These are phyloP conservation scores for Zaprionus nigranus DNA, from an alignment of 1,140 invertebrate genomes.

Conservation along the genomic window DNA sequence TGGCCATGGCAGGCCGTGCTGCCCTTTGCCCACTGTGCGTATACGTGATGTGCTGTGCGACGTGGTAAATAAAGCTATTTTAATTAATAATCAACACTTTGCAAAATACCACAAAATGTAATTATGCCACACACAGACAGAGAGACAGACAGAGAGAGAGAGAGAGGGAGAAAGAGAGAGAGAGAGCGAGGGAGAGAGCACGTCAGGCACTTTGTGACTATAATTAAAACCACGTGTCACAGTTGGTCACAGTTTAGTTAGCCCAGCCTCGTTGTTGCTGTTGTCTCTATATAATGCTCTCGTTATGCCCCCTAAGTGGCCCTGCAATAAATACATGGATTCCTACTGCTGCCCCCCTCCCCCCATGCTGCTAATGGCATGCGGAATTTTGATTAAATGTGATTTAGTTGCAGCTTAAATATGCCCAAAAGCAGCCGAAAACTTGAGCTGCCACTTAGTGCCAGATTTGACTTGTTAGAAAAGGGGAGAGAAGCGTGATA, in stretches of 20 bases:
- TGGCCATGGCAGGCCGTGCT: background rate
- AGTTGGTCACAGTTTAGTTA: slow-evolving; percentile 74
- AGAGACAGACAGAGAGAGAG: slow-evolving; percentile 16
- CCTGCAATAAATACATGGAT: slow-evolving; percentile 34
- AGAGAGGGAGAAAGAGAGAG: no score
- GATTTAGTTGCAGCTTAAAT: slow-evolving; percentile 23
- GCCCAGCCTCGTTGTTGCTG: slow-evolving; percentile 37
- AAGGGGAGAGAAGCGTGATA: background rate
- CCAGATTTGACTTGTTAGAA: background rate
- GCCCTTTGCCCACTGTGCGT: slow-evolving; percentile 30
- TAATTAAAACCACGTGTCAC: slow-evolving; percentile 82
- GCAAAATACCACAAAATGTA: slow-evolving; percentile 78
- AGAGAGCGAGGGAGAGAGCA: no score
- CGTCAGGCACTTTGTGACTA: slow-evolving; percentile 50
- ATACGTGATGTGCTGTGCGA: slow-evolving; percentile 6
- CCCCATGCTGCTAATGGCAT: slow-evolving; percentile 26
- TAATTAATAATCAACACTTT: slow-evolving; percentile 83
- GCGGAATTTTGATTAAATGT: slow-evolving; percentile 32
- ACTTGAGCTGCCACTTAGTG: slow-evolving; percentile 1
- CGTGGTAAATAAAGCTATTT: slow-evolving; percentile 74
- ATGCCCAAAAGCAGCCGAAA: slow-evolving; percentile 7
- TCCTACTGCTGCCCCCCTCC: no score
- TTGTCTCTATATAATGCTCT: slow-evolving; percentile 9
- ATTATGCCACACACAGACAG: slow-evolving; percentile 55
- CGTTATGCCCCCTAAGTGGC: slow-evolving; percentile 29